Percentiles rank a stretch among this genome's conserved stretches.
These are phyloP conservation scores for Leucosticte australis DNA, from an alignment of 2,113 vertebrate genomes.

Conservation along the genomic window DNA sequence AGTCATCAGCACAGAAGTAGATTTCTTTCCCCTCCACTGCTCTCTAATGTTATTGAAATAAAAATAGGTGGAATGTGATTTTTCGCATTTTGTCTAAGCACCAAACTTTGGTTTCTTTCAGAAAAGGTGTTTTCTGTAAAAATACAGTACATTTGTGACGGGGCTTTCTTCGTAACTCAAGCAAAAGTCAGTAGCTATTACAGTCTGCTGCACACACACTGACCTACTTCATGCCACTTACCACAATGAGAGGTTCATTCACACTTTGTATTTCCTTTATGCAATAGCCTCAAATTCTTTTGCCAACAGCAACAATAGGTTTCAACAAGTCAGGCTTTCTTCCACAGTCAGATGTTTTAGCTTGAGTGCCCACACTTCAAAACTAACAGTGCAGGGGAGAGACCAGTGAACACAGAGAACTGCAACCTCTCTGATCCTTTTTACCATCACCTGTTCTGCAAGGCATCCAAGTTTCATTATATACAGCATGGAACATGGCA, in stretches of 20 bases:
- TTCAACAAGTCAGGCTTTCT: slow-evolving; percentile 16
- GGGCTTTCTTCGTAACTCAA: neutral
- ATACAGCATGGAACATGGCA: neutral
- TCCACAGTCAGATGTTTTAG: neutral
- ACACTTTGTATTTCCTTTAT: slow-evolving; percentile 1
- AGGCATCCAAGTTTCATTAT: neutral
- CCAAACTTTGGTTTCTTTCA: neutral
- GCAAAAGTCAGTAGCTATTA: neutral
- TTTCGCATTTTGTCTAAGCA: neutral
- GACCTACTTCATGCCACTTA: neutral
- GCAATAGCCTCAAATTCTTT: neutral
- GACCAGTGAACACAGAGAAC: neutral
- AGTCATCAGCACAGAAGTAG: neutral
- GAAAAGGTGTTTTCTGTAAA: neutral
- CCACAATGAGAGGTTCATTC: slow-evolving; percentile 3
- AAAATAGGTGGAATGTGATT: neutral
- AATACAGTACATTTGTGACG: neutral
- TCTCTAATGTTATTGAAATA: slow-evolving; percentile 10
- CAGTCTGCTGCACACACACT: neutral
- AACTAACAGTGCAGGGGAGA: neutral
- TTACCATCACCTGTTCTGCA: neutral
- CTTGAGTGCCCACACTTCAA: neutral
- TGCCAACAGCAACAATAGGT: slow-evolving; percentile 20
- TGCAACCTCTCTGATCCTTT: neutral
- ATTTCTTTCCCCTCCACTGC: neutral